Percentiles rank a stretch among this genome's conserved stretches.
These are phyloP conservation scores for Holothuria leucospilota DNA, from an alignment of 53 echinoderm and acorn worm genomes.

Conservation along the genomic window DNA sequence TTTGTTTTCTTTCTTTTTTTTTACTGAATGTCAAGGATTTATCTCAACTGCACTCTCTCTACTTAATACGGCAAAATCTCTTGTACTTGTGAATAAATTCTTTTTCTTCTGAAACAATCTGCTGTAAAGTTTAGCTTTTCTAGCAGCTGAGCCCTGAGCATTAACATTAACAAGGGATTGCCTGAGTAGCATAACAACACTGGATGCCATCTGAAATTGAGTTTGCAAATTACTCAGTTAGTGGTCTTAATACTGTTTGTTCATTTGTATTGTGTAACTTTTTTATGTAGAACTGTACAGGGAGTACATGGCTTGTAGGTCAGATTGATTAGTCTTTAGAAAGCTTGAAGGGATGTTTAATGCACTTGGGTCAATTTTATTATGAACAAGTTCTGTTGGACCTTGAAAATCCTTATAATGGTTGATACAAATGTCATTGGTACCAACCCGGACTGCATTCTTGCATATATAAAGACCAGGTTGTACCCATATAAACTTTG, in stretches of 20 bases:
- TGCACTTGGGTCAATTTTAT: background rate
- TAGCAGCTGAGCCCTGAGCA: background rate
- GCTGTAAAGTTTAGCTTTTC: background rate
- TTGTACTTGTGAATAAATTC: background rate
- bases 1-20: background rate
- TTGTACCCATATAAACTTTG: background rate
- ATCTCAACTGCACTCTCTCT: background rate
- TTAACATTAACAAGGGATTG: background rate
- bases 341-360: background rate
- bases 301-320: background rate
- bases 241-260: background rate
- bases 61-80: background rate
- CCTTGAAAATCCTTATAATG: background rate
- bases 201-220: background rate
- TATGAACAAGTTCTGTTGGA: background rate
- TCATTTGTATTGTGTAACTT: background rate
- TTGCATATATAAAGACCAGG: background rate
- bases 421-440: background rate
- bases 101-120: background rate
- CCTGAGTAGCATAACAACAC: background rate
- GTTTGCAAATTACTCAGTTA: constrained; percentile 7
- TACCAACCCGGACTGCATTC: background rate
- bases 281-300: background rate
- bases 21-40: background rate
- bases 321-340: background rate